Evolutionary conservation across 2,797 vertebrate species (phyloP).

Genomic region (Paedocypris micromegethes): DNA sequence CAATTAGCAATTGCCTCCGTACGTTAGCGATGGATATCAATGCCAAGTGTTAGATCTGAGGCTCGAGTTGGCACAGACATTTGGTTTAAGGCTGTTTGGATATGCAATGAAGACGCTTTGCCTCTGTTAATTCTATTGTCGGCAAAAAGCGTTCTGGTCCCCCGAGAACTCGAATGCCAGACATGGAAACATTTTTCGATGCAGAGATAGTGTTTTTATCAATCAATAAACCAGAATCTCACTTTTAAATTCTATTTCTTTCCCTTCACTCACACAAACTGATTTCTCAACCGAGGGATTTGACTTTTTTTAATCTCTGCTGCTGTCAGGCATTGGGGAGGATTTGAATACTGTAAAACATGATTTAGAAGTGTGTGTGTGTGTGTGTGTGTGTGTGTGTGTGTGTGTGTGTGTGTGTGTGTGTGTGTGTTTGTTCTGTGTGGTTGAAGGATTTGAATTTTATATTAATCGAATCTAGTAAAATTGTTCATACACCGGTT

Average conservation of each 20-base stretch:
- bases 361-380: background rate
- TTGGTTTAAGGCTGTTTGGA: slow-evolving; percentile 25
- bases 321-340: slow-evolving; percentile 22
- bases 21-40: slow-evolving; percentile 18
- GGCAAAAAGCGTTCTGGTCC: slow-evolving; percentile 23
- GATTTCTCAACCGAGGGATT: slow-evolving; percentile 26
- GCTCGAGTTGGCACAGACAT: slow-evolving; percentile 3
- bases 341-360: slow-evolving; percentile 20
- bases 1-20: slow-evolving; percentile 35
- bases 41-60: slow-evolving; percentile 11
- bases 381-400: no score
- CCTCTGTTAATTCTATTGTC: slow-evolving; percentile 35
- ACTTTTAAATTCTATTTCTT: slow-evolving; percentile 30
- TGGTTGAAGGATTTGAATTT: no score
- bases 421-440: no score
- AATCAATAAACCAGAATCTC: slow-evolving; percentile 43
- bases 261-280: slow-evolving; percentile 16
- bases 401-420: no score
- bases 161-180: slow-evolving; percentile 14
- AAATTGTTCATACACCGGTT: no score
- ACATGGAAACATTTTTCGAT: slow-evolving; percentile 35
- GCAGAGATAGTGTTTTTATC: slow-evolving; percentile 29
- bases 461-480: no score
- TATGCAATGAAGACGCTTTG: slow-evolving; percentile 27
- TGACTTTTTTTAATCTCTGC: slow-evolving; percentile 4